Evolutionary conservation across 2,113 vertebrate genomes (phyloP).

Genomic region (Anoplopoma fimbria): DNA sequence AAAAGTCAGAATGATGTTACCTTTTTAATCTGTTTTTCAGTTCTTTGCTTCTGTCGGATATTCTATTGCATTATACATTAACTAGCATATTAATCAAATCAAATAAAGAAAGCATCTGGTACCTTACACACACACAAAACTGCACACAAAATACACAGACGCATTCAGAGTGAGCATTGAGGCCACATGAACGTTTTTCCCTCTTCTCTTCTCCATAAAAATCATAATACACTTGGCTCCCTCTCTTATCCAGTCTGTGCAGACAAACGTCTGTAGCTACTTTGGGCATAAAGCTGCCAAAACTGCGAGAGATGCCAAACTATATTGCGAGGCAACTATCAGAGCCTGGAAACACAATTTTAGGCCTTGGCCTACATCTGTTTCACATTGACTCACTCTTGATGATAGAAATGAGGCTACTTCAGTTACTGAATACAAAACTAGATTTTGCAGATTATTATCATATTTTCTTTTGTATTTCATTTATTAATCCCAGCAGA

Average conservation of each 20-base stretch:
- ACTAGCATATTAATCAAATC: constrained; percentile 50
- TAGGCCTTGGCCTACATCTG: constrained; percentile 31
- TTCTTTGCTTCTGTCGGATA: constrained; percentile 25
- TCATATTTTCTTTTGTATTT: background rate
- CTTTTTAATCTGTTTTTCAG: constrained; percentile 12
- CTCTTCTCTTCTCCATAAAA: constrained; percentile 35
- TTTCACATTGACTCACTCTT: constrained; percentile 26
- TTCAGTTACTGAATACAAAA: background rate
- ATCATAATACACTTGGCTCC: constrained; percentile 47
- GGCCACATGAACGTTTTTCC: constrained; percentile 28
- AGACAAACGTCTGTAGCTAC: constrained; percentile 63
- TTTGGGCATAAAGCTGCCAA: constrained; percentile 51
- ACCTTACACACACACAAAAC: constrained; percentile 1
- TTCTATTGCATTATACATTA: constrained; percentile 58
- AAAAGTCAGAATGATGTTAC: constrained; percentile 4
- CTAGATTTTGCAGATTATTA: background rate
- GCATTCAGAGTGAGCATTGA: constrained; percentile 6
- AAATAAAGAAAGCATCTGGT: constrained; percentile 47
- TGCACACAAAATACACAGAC: background rate
- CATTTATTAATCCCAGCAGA: background rate
- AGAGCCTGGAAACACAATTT: constrained; percentile 38
- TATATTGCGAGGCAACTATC: constrained; percentile 45
- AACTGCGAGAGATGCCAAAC: constrained; percentile 51
- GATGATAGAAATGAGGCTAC: background rate
- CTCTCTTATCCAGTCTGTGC: constrained; percentile 53